phyloP scores from a whole-genome alignment of 1,140 invertebrate species.

The Drosophila erecta region DNA sequence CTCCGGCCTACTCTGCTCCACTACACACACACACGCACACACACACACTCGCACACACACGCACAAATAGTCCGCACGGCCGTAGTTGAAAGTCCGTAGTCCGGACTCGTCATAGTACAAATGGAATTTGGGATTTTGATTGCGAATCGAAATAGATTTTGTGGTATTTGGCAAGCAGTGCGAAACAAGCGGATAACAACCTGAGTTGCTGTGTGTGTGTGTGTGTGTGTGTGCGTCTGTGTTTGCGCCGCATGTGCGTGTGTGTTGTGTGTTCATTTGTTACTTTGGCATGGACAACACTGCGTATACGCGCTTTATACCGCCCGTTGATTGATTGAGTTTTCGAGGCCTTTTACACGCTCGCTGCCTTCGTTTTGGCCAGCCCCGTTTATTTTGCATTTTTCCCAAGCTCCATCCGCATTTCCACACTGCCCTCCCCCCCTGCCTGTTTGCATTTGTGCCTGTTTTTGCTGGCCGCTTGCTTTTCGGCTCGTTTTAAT shows the following conservation, averaged over 20 bases:
- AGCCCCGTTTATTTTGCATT: slow-evolving; percentile 62
- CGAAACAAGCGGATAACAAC: slow-evolving; percentile 56
- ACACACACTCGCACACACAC: neutral
- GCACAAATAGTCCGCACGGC: neutral
- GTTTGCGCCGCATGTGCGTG: slow-evolving; percentile 24
- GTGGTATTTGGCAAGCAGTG: slow-evolving; percentile 83
- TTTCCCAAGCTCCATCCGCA: slow-evolving; percentile 7
- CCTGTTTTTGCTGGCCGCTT: slow-evolving; percentile 25
- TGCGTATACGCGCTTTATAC: slow-evolving; percentile 81
- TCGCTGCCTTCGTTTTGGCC: slow-evolving; percentile 51
- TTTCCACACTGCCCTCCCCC: neutral
- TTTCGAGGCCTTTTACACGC: slow-evolving; percentile 62
- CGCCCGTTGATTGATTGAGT: slow-evolving; percentile 80
- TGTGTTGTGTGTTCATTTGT: slow-evolving; percentile 64
- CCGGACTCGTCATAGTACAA: slow-evolving; percentile 63
- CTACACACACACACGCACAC: too few relatives aligned
- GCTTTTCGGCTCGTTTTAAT: slow-evolving; percentile 40
- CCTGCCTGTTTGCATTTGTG: slow-evolving; percentile 27
- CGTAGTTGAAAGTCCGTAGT: neutral
- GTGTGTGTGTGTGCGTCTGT: neutral
- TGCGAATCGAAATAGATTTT: slow-evolving; percentile 84
- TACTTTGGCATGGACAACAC: slow-evolving; percentile 73
- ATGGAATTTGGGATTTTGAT: slow-evolving; percentile 83
- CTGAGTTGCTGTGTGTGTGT: slow-evolving; percentile 28
- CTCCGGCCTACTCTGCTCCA: slow-evolving; percentile 37